Conservation (phyloP, 2,888 invertebrate species). For the Oscheius onirici region DNA sequence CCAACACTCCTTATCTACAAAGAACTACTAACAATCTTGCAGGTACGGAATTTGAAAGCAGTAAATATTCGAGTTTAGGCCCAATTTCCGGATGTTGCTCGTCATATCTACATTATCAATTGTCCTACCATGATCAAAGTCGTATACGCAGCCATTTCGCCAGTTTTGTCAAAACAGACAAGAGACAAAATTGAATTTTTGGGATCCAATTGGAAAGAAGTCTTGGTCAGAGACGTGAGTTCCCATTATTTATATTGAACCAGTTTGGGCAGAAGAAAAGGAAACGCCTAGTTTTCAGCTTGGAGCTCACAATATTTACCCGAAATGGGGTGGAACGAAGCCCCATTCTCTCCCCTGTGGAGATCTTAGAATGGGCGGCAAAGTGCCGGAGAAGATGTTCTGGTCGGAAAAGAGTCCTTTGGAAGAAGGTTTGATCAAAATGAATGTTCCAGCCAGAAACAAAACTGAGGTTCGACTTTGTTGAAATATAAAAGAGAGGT, state of each 20-base stretch:
- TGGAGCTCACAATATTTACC: slow-evolving; percentile 52
- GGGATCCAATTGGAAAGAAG: slow-evolving; percentile 52
- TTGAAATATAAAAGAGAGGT: neutral
- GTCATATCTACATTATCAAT: slow-evolving; percentile 19
- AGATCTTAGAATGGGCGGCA: slow-evolving; percentile 61
- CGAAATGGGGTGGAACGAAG: slow-evolving; percentile 58
- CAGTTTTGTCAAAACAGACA: slow-evolving; percentile 19
- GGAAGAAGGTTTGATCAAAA: slow-evolving; percentile 33
- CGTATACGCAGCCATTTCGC: slow-evolving; percentile 7
- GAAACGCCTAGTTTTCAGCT: too few species aligned
- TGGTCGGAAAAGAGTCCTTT: slow-evolving; percentile 18
- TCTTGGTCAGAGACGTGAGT: slow-evolving; percentile 39
- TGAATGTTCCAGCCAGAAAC: slow-evolving; percentile 53
- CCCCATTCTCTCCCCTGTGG: slow-evolving; percentile 42
- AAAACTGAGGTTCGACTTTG: neutral
- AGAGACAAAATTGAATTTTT: slow-evolving; percentile 35
- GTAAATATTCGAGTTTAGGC: neutral
- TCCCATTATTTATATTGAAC: too few species aligned
- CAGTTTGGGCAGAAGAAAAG: too few species aligned
- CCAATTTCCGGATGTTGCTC: slow-evolving; percentile 12
- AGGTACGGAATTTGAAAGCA: slow-evolving; percentile 36
- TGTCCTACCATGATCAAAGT: neutral
- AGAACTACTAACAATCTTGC: slow-evolving; percentile 57
- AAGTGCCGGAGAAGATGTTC: slow-evolving; percentile 52
- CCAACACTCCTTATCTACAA: slow-evolving; percentile 62